A percentile compares a stretch with the other conserved stretches of the same genome.
Conservation (phyloP, 1,140 invertebrate genomes). For the Bathynomus jamesi region DNA sequence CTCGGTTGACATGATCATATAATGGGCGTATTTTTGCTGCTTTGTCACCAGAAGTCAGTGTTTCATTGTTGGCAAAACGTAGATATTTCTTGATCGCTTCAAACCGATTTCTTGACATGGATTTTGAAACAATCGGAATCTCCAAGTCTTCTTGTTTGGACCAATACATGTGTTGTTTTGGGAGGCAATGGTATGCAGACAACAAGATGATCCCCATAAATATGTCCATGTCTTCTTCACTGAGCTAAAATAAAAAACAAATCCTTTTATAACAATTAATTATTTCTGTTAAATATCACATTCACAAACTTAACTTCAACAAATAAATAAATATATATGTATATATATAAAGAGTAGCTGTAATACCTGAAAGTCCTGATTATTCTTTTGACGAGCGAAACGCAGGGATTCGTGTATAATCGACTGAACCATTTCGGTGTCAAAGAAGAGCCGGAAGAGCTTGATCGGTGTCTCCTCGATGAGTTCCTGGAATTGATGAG, state of each 20-base stretch:
- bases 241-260: background rate
- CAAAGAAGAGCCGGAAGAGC: too few species aligned
- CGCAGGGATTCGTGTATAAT: too few species aligned
- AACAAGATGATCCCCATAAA: background rate
- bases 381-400: too few species aligned
- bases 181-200: background rate
- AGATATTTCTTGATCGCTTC: constrained; percentile 13
- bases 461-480: too few species aligned
- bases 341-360: too few species aligned
- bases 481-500: too few species aligned
- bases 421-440: too few species aligned
- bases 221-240: background rate
- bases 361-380: too few species aligned
- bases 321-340: too few species aligned
- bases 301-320: too few species aligned
- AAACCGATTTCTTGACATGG: constrained; percentile 18
- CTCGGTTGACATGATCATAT: constrained; percentile 35
- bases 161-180: background rate
- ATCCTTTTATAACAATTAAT: too few species aligned
- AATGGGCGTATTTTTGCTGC: constrained; percentile 38
- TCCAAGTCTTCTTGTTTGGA: constrained; percentile 2
- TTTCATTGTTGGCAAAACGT: constrained; percentile 18
- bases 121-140: constrained; percentile 7
- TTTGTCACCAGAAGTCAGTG: constrained; percentile 13
- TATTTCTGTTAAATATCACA: too few species aligned